Conservation (phyloP, 2,797 vertebrate genomes). For the Trematocara caparti region DNA sequence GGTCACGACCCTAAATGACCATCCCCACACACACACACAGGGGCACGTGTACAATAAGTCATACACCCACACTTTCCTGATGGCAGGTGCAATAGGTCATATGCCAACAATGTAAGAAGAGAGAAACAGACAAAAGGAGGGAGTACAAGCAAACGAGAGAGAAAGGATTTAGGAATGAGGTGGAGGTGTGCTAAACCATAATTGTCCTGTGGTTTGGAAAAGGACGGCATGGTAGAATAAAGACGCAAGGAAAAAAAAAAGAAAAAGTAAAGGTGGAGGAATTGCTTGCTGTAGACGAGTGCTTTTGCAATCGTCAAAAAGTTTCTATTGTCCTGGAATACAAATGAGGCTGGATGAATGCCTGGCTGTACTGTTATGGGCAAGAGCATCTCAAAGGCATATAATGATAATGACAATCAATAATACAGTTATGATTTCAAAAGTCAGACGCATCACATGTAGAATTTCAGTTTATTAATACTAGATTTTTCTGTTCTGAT, state of each 20-base stretch:
- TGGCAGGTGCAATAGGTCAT: conserved; percentile 63
- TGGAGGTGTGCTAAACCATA: conserved; percentile 17
- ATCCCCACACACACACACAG: conserved; percentile 19
- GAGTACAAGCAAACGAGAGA: not conserved
- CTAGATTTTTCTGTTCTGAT: not conserved
- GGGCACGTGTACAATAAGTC: conserved; percentile 47
- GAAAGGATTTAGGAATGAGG: conserved; percentile 27
- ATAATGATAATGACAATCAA: not conserved
- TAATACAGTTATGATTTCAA: not conserved
- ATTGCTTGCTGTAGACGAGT: conserved; percentile 32
- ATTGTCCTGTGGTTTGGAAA: conserved; percentile 23
- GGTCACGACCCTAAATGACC: conserved; percentile 63
- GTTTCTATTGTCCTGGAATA: conserved; percentile 55
- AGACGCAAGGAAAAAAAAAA: not conserved
- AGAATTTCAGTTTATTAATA: not conserved
- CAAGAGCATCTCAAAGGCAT: not conserved
- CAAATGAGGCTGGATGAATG: conserved; percentile 37
- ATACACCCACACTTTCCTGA: conserved; percentile 50
- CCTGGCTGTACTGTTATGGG: conserved; percentile 11
- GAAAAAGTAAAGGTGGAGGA: not conserved
- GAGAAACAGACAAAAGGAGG: not conserved
- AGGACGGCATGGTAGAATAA: not conserved
- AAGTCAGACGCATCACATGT: not conserved
- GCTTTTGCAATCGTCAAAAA: conserved; percentile 41
- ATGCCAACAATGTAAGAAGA: conserved; percentile 30